Percentiles rank a stretch among this genome's conserved stretches.
Evolutionary conservation across 2,888 invertebrate genomes (phyloP).

Genomic region (Monochamus alternatus): DNA sequence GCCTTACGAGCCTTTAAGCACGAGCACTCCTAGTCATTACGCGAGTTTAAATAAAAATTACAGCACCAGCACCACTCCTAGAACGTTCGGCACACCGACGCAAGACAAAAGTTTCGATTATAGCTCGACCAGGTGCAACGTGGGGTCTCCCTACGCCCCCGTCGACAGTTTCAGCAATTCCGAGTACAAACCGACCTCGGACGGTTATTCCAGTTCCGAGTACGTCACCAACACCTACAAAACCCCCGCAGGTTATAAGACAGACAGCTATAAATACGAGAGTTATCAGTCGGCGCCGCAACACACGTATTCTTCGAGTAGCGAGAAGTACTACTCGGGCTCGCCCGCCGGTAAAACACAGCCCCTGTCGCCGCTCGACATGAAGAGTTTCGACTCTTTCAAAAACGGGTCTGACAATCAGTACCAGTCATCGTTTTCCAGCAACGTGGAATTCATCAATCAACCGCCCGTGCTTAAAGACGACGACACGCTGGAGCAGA

Average conservation of each 20-base stretch:
- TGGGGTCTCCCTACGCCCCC: constrained; percentile 16
- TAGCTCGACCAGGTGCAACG: constrained; percentile 3
- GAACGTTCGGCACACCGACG: constrained; percentile 46
- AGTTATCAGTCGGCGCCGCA: constrained; percentile 64
- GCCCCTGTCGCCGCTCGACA: constrained; percentile 54
- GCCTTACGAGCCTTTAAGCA: constrained; percentile 43
- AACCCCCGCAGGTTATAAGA: constrained; percentile 68
- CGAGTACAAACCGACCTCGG: constrained; percentile 52
- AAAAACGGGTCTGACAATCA: constrained; percentile 63
- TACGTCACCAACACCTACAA: constrained; percentile 66
- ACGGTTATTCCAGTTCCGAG: constrained; percentile 66
- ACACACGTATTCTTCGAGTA: constrained; percentile 62
- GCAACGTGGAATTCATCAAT: constrained; percentile 65
- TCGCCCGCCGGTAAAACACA: constrained; percentile 54
- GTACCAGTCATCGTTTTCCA: constrained; percentile 63
- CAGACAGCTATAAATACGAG: constrained; percentile 67
- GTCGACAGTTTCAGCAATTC: constrained; percentile 40
- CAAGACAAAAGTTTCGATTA: constrained; percentile 28
- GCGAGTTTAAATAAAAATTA: constrained; percentile 44
- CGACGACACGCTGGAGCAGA: constrained; percentile 77
- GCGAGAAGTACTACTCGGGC: constrained; percentile 67
- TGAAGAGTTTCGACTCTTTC: constrained; percentile 58
- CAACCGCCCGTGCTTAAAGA: constrained; percentile 69
- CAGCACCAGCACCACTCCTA: constrained; percentile 52
- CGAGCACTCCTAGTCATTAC: constrained; percentile 43